A percentile compares a stretch with the other conserved stretches of the same genome.
phyloP scores from a whole-genome alignment of 2,888 invertebrate species.

The Gastrophysa polygoni region DNA sequence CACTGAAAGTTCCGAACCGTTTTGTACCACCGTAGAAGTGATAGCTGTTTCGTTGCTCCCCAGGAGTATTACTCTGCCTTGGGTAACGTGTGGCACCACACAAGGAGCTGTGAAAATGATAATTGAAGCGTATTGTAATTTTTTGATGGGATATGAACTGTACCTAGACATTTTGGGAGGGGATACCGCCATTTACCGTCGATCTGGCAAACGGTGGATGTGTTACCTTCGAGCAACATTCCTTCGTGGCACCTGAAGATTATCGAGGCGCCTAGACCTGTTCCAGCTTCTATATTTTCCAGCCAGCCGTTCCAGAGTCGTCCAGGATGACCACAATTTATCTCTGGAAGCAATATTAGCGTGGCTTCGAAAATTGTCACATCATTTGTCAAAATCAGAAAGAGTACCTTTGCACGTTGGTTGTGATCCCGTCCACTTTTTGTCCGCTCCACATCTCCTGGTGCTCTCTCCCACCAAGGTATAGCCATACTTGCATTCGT shows the following conservation, averaged over 20 bases:
- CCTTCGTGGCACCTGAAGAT: conserved; percentile 93
- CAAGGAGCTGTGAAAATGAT: conserved; percentile 77
- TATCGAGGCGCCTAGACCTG: conserved; percentile 88
- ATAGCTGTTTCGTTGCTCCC: conserved; percentile 61
- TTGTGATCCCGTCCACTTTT: conserved; percentile 92
- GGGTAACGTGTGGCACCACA: conserved; percentile 86
- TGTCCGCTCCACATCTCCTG: conserved; percentile 90
- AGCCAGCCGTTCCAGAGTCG: conserved; percentile 95
- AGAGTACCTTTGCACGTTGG: conserved; percentile 92
- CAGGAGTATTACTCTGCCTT: conserved; percentile 74
- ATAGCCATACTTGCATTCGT: conserved; percentile 95
- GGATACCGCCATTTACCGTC: conserved; percentile 96
- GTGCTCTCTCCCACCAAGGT: conserved; percentile 89
- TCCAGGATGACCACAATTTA: conserved; percentile 95
- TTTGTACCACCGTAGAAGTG: conserved; percentile 66
- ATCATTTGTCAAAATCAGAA: background rate
- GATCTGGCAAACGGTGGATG: conserved; percentile 90
- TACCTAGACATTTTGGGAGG: conserved; percentile 87
- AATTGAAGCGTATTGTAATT: background rate
- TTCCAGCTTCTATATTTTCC: conserved; percentile 87
- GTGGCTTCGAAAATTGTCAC: too few relatives aligned
- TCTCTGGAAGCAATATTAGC: conserved; percentile 67
- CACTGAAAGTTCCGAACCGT: conserved; percentile 75
- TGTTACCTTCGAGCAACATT: conserved; percentile 87
- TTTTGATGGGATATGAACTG: conserved; percentile 38